These are phyloP conservation scores for Oreochromis grahami DNA, from an alignment of 2,797 vertebrate genomes.

Conservation along the genomic window DNA sequence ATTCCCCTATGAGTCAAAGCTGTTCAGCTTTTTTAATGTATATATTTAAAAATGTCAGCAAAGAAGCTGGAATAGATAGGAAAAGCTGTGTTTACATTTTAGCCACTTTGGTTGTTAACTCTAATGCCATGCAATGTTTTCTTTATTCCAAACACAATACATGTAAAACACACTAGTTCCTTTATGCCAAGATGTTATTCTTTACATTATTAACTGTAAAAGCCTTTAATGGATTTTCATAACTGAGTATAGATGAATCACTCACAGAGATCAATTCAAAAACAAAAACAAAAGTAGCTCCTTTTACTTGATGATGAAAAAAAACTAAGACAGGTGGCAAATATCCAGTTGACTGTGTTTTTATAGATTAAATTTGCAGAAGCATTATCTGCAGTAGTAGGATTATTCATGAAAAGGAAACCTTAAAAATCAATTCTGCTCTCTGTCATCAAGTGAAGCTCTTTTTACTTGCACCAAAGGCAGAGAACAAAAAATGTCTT, in stretches of 20 bases:
- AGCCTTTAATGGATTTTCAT: neutral
- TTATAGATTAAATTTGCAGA: conserved; percentile 17
- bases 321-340: neutral
- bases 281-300: neutral
- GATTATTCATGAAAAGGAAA: conserved; percentile 24
- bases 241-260: neutral
- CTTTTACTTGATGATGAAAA: neutral
- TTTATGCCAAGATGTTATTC: neutral
- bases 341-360: conserved; percentile 8
- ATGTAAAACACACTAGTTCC: neutral
- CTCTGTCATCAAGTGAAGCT: conserved; percentile 20
- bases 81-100: neutral
- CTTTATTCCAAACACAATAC: neutral
- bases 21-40: neutral
- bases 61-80: neutral
- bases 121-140: neutral
- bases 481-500: conserved; percentile 14
- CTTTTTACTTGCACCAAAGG: conserved; percentile 34
- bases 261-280: neutral
- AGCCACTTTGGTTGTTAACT: neutral
- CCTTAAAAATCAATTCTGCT: conserved; percentile 24
- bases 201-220: neutral
- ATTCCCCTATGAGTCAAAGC: neutral
- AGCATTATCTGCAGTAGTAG: conserved; percentile 8
- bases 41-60: neutral